These are phyloP conservation scores for Ciconia boyciana DNA, from an alignment of 2,113 vertebrate species.

Conservation along the genomic window DNA sequence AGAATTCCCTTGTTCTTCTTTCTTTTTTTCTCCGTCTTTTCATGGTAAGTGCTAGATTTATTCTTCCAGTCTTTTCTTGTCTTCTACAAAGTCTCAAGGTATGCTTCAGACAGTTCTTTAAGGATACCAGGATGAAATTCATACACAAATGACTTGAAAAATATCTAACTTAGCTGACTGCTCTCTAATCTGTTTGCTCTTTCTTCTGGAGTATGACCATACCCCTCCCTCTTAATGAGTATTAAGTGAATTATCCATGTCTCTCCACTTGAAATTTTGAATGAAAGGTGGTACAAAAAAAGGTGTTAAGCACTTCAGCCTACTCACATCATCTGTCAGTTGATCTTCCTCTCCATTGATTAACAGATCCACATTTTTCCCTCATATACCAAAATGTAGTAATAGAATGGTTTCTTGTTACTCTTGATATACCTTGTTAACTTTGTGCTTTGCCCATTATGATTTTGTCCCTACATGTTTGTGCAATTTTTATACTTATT, in stretches of 20 bases:
- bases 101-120: not conserved
- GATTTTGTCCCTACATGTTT: not conserved
- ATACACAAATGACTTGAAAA: not conserved
- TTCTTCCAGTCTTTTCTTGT: not conserved
- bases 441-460: not conserved
- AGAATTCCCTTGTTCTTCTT: not conserved
- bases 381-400: not conserved
- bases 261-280: conserved; percentile 13
- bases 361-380: not conserved
- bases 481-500: not conserved
- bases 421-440: not conserved
- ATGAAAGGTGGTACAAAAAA: conserved; percentile 8
- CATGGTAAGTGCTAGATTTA: not conserved
- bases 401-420: not conserved
- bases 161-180: not conserved
- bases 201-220: not conserved
- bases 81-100: not conserved
- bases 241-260: not conserved
- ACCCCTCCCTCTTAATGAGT: not conserved
- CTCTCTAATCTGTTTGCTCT: not conserved
- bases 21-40: not conserved
- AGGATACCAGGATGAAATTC: not conserved
- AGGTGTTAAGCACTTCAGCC: conserved; percentile 23
- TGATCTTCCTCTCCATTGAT: conserved; percentile 18
- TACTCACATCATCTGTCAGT: conserved; percentile 23